Conservation (phyloP, 2,888 invertebrate genomes). For the Limnephilus lunatus region DNA sequence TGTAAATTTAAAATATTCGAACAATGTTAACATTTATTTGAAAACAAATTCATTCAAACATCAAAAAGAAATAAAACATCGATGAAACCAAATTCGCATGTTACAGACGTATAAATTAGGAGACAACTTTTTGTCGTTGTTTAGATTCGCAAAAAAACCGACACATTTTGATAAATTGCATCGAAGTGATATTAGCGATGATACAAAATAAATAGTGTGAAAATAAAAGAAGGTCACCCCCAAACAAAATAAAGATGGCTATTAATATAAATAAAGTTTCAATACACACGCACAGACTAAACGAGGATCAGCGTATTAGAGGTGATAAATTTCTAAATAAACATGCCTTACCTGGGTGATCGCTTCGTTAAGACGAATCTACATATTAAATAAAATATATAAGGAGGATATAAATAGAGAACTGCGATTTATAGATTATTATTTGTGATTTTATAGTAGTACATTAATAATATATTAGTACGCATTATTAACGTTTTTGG, state of each 20-base stretch:
- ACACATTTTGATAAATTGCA: slow-evolving; percentile 6
- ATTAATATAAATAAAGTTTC: slow-evolving; percentile 13
- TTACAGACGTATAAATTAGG: not conserved
- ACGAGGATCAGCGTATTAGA: not conserved
- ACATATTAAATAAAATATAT: not conserved
- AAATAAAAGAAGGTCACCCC: slow-evolving; percentile 4
- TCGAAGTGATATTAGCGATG: slow-evolving; percentile 4
- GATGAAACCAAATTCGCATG: not conserved
- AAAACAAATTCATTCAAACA: not conserved
- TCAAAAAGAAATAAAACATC: not conserved
- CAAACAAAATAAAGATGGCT: not conserved
- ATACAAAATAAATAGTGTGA: slow-evolving; percentile 6
- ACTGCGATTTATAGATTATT: not conserved
- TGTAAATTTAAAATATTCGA: not conserved
- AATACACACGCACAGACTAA: not conserved
- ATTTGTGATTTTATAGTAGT: not conserved
- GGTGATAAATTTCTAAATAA: not conserved
- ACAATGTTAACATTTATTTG: not conserved
- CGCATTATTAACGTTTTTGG: too few relatives aligned
- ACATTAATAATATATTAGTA: too few relatives aligned
- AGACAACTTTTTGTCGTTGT: not conserved
- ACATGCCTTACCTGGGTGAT: not conserved
- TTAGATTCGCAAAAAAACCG: not conserved
- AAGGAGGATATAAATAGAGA: not conserved
- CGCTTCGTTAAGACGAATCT: not conserved